phyloP scores from a whole-genome alignment of 2,113 vertebrate species.

The Ranitomeya variabilis region DNA sequence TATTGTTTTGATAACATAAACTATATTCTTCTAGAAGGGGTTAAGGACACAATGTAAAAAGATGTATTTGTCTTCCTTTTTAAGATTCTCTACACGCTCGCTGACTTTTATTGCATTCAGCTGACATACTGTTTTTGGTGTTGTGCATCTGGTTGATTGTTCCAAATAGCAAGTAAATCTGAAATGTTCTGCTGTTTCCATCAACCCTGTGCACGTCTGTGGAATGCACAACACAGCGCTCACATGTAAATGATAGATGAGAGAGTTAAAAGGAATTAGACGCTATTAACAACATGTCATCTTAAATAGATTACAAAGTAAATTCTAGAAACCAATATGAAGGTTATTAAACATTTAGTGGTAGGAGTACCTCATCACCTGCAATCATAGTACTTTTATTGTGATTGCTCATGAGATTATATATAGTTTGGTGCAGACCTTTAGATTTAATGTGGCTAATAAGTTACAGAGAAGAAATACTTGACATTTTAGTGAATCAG shows the following conservation, averaged over 20 bases:
- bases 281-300: constrained; percentile 15
- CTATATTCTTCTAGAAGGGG: neutral
- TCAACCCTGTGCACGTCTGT: constrained; percentile 21
- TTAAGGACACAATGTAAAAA: constrained; percentile 2
- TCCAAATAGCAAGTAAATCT: constrained; percentile 42
- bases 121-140: constrained; percentile 47
- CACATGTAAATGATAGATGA: constrained; percentile 28
- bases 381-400: neutral
- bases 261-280: constrained; percentile 20
- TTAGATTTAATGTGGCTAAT: neutral
- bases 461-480: neutral
- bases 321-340: neutral
- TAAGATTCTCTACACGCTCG: constrained; percentile 15
- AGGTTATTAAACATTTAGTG: constrained; percentile 2
- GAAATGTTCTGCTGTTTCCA: constrained; percentile 24
- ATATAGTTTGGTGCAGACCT: neutral
- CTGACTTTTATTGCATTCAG: constrained; percentile 37
- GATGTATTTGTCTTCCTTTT: neutral
- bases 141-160: constrained; percentile 47
- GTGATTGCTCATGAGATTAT: neutral
- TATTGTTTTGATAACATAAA: neutral
- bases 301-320: neutral
- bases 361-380: neutral
- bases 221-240: neutral
- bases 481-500: neutral